These are phyloP conservation scores for Maccullochella peelii DNA, from an alignment of 2,113 vertebrate genomes.

Conservation along the genomic window DNA sequence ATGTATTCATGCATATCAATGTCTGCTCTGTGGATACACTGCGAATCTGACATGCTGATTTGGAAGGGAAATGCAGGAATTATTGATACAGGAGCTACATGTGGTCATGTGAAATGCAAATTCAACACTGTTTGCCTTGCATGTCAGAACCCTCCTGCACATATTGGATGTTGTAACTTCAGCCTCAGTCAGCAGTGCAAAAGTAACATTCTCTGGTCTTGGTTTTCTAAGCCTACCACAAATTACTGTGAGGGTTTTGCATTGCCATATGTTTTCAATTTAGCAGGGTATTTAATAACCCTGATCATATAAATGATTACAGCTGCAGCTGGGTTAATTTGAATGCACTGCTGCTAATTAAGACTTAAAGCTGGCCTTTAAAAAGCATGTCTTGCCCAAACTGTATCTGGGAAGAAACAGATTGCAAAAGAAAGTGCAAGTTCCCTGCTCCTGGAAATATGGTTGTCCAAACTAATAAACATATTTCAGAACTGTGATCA, in stretches of 20 bases:
- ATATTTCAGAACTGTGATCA: background rate
- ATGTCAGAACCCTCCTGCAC: background rate
- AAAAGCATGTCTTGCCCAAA: background rate
- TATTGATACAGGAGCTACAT: constrained; percentile 59
- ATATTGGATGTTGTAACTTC: background rate
- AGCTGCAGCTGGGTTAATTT: constrained; percentile 32
- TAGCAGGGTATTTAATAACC: constrained; percentile 41
- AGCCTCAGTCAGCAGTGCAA: background rate
- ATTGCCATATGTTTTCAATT: constrained; percentile 32
- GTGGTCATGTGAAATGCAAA: constrained; percentile 44
- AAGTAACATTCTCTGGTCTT: background rate
- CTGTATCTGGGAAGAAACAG: constrained; percentile 5
- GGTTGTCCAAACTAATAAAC: background rate
- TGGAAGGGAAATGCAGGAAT: constrained; percentile 52
- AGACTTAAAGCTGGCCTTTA: constrained; percentile 34
- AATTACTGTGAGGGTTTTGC: constrained; percentile 29
- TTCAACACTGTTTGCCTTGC: background rate
- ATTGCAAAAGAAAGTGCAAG: background rate
- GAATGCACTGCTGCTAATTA: constrained; percentile 42
- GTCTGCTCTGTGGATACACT: constrained; percentile 43
- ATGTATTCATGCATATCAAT: constrained; percentile 59
- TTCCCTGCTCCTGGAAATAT: background rate
- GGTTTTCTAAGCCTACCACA: constrained; percentile 1
- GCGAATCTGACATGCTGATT: constrained; percentile 53
- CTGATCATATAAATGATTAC: constrained; percentile 55